Percentiles rank a stretch among this genome's conserved stretches.
These are phyloP conservation scores for Trichogramma dendrolimi DNA, from an alignment of 2,888 invertebrate species.

Conservation along the genomic window DNA sequence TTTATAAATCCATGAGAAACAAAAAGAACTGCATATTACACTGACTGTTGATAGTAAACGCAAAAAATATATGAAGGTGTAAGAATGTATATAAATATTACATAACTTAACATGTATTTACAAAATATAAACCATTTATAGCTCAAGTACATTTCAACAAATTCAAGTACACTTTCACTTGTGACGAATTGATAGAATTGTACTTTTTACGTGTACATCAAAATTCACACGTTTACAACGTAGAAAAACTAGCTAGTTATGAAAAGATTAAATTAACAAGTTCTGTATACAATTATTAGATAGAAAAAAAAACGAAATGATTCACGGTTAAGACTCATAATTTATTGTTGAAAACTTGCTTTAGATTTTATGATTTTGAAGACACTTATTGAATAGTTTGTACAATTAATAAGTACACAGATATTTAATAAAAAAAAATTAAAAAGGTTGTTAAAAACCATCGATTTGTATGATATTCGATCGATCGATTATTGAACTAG, in stretches of 20 bases:
- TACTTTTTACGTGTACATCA: conserved; percentile 20
- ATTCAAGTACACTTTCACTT: background rate
- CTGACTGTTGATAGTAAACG: background rate
- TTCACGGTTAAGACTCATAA: conserved; percentile 19
- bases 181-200: conserved; percentile 5
- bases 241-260: too few relatives aligned
- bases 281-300: too few relatives aligned
- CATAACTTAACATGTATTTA: background rate
- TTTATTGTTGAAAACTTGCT: conserved; percentile 36
- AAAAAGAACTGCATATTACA: background rate
- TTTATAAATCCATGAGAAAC: background rate
- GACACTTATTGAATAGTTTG: conserved; percentile 51
- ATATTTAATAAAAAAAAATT: background rate
- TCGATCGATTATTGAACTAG: too few relatives aligned
- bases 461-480: conserved; percentile 1
- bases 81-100: background rate
- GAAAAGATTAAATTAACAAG: too few relatives aligned
- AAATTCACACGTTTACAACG: conserved; percentile 4
- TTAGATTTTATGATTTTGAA: conserved; percentile 52
- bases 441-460: conserved; percentile 24
- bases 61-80: background rate
- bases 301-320: conserved; percentile 4
- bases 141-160: background rate
- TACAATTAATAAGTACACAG: conserved; percentile 25
- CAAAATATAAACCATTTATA: background rate